Evolutionary conservation across 2,113 vertebrate genomes (phyloP).

Genomic region (Tyrannus savana): DNA sequence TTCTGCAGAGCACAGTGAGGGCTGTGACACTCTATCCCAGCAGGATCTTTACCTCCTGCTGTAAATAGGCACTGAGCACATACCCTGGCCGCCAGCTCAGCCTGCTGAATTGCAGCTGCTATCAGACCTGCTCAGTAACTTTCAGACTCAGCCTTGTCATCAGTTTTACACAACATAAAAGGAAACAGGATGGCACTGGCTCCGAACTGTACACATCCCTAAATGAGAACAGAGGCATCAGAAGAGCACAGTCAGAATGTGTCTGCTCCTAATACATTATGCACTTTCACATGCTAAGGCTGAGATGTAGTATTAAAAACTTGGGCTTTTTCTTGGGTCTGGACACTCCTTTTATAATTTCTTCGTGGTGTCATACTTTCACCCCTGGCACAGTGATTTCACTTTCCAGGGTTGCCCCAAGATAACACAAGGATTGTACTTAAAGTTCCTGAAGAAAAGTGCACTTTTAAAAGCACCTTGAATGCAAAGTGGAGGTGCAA

Average conservation of each 20-base stretch:
- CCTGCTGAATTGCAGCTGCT: conserved; percentile 45
- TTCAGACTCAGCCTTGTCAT: conserved; percentile 48
- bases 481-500: conserved; percentile 65
- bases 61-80: conserved; percentile 56
- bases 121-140: conserved; percentile 4
- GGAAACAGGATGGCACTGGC: background rate
- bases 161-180: conserved; percentile 49
- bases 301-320: background rate
- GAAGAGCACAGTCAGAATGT: background rate
- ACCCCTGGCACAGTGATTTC: background rate
- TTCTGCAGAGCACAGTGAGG: background rate
- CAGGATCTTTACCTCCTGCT: conserved; percentile 50
- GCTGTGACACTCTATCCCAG: conserved; percentile 32
- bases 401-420: background rate
- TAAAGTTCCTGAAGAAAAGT: conserved; percentile 35
- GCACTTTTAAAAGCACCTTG: conserved; percentile 27
- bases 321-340: background rate
- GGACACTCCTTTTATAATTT: background rate
- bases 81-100: background rate
- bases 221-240: background rate
- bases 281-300: background rate
- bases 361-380: background rate
- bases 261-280: background rate
- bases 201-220: background rate
- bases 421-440: conserved; percentile 30